These are phyloP conservation scores for Oenanthe melanoleuca DNA, from an alignment of 2,113 vertebrate species.

Conservation along the genomic window DNA sequence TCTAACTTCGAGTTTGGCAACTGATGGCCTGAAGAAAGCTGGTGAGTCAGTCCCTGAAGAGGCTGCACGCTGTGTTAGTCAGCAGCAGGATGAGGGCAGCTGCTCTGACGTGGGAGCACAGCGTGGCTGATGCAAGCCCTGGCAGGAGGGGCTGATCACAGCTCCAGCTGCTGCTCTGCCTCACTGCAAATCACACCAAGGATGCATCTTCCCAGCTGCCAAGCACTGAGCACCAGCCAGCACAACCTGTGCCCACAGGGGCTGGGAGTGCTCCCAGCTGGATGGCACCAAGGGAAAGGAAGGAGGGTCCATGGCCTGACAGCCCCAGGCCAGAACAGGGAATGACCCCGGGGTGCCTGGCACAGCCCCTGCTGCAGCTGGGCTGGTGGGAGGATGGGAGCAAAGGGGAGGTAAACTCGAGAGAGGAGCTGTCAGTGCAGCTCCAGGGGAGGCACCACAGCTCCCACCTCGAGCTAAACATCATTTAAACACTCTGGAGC, in stretches of 20 bases:
- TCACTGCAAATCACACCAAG: neutral
- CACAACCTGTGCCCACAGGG: neutral
- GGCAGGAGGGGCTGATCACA: neutral
- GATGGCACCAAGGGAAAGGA: neutral
- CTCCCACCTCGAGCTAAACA: neutral
- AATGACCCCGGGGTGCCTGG: neutral
- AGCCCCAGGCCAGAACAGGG: neutral
- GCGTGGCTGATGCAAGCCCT: neutral
- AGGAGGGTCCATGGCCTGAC: neutral
- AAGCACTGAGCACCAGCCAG: neutral
- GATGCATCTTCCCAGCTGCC: neutral
- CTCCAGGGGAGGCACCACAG: neutral
- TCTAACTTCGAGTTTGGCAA: neutral
- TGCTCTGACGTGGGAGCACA: neutral
- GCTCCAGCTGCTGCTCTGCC: neutral
- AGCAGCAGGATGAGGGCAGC: neutral
- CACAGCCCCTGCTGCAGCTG: neutral
- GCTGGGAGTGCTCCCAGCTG: neutral
- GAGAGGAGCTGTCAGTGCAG: neutral
- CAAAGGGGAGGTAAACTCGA: neutral
- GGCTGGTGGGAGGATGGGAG: neutral
- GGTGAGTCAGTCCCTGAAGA: conserved; percentile 26
- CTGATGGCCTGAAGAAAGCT: neutral
- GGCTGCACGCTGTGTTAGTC: neutral
- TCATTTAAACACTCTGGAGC: accelerated